Evolutionary conservation across 1,140 invertebrate genomes (phyloP).

Genomic region (Pantala flavescens): DNA sequence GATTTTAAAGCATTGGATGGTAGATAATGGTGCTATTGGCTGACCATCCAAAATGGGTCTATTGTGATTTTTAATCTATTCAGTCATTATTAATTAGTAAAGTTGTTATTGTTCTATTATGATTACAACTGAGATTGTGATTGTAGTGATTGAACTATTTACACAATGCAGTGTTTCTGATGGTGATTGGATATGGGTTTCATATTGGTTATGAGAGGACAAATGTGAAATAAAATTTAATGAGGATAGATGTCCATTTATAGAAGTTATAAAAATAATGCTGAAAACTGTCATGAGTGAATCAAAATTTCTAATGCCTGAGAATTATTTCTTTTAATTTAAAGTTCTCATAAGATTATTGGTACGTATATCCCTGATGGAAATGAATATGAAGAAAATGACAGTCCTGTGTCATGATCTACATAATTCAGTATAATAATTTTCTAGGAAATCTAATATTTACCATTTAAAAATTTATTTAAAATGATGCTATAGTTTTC

Average conservation of each 20-base stretch:
- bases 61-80: neutral
- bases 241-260: neutral
- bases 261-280: neutral
- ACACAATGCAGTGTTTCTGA: neutral
- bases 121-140: neutral
- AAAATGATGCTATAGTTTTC: too few relatives aligned
- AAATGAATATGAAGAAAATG: too few relatives aligned
- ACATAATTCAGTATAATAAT: too few relatives aligned
- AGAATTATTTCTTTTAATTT: too few relatives aligned
- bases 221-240: neutral
- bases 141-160: neutral
- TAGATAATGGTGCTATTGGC: neutral
- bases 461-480: too few relatives aligned
- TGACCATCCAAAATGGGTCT: constrained; percentile 1
- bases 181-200: neutral
- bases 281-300: too few relatives aligned
- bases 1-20: neutral
- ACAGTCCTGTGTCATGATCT: too few relatives aligned
- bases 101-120: neutral
- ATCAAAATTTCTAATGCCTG: too few relatives aligned
- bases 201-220: neutral
- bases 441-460: too few relatives aligned
- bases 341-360: too few relatives aligned
- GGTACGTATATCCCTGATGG: too few relatives aligned
- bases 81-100: constrained; percentile 1